These are phyloP conservation scores for Mus pahari DNA, from an alignment of 2,113 vertebrate genomes.

Conservation along the genomic window DNA sequence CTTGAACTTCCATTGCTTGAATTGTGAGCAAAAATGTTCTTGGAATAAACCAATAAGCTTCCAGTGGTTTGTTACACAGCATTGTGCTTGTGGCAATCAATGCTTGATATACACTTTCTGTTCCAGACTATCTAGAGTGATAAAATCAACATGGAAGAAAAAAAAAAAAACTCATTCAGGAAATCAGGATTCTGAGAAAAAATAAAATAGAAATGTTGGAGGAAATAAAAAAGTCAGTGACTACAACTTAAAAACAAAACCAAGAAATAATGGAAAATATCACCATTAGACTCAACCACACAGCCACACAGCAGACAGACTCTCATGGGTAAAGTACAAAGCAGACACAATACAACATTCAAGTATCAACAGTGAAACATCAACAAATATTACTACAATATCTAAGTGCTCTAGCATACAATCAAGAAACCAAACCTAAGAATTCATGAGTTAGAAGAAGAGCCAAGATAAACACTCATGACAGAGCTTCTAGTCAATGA, in stretches of 20 bases:
- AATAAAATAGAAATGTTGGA: neutral
- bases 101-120: neutral
- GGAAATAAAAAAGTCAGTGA: neutral
- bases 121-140: neutral
- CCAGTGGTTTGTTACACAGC: neutral
- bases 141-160: neutral
- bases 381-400: neutral
- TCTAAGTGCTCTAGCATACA: neutral
- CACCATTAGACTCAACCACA: neutral
- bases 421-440: neutral
- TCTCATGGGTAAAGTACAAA: neutral
- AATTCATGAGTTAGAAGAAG: neutral
- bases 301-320: neutral
- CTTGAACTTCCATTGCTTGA: neutral
- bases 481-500: neutral
- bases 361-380: neutral
- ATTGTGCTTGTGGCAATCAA: neutral
- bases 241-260: neutral
- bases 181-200: neutral
- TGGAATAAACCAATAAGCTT: neutral
- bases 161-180: neutral
- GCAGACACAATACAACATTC: neutral
- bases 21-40: neutral
- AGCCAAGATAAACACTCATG: neutral
- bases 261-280: neutral